Evolutionary conservation across 2,797 vertebrate species (phyloP), one percentile per base, ranked within the genome.

Genomic region (Sebastes itinus): DNA sequence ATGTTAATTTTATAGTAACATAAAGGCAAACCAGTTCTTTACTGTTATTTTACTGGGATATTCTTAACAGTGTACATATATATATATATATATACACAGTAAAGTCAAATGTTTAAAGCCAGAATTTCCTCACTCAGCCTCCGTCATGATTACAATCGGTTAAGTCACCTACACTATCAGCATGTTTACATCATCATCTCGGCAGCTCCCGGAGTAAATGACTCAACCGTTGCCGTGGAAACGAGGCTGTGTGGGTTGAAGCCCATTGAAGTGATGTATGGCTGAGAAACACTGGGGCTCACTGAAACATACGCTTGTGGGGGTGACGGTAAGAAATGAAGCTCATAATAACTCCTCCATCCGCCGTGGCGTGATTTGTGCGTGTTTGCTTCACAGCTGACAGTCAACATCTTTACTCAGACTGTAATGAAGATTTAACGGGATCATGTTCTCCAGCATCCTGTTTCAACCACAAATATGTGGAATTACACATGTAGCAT

Each of bases 191-290:
- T 86, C 85, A 79, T 72, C 83, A 9, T n/a, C 54, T 62, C 77
- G 59, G 75, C 81, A 20, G 69, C 60, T 56, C 59, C 60, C 56
- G 0, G 11, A 38, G 25, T 55, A 63, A 75, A 73, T 79, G 82
- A 84, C 83, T 87, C 86, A 74, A 83, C 86, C 23, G 87, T 85
- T 90, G 84, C 87, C 67, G 42, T 9, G 56, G 81, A 83, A 80
- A 77, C 7, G 54, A 83, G 63, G 78, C 56, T 1, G 25, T 52
- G 83, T 64, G 63, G 66, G 74, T 56, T 23, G 68, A 55, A 22
- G 64, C 63, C 75, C 59, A n/a, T 78, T 81, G 76, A 75, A 72
- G 76, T 59, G 80, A 86, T 89, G 18, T 72, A 77, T 7, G 74
- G 54, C 27, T 28, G 71, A 63, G 66, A 55, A 60, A 28, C 23